Conservation (phyloP, 2,113 vertebrate species). For the Piaya cayana region DNA sequence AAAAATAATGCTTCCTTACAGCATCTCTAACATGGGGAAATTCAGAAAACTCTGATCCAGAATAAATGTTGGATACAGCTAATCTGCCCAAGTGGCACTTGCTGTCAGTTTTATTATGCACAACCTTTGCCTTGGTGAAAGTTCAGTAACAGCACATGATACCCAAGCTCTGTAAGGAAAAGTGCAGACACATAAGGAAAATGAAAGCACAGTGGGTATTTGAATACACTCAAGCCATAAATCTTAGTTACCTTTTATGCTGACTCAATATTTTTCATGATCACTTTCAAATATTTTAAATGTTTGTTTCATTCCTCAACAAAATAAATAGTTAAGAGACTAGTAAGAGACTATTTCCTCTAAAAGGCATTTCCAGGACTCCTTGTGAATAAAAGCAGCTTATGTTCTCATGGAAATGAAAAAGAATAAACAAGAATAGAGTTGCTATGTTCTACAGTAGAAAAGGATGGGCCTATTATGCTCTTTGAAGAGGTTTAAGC, state of each 20-base stretch:
- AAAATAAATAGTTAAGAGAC: not conserved
- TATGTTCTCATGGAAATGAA: not conserved
- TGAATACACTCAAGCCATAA: not conserved
- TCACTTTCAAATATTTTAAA: not conserved
- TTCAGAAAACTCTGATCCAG: not conserved
- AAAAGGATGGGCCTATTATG: not conserved
- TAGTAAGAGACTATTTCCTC: not conserved
- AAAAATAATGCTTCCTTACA: not conserved
- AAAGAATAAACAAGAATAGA: not conserved
- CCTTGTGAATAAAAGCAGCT: not conserved
- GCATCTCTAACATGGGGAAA: not conserved
- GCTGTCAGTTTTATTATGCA: constrained; percentile 1
- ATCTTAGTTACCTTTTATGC: not conserved
- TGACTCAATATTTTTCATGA: not conserved
- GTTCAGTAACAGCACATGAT: not conserved
- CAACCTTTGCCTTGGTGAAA: constrained; percentile 36
- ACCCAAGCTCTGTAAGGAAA: not conserved
- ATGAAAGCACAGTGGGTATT: not conserved
- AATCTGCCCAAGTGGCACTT: not conserved
- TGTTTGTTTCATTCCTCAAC: not conserved
- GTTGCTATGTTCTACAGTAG: not conserved
- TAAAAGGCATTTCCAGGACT: not conserved
- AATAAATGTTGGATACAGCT: not conserved
- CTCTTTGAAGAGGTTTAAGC: not conserved
- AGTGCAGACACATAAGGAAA: not conserved